Conservation (phyloP, 2,113 vertebrate species). For the Donacobius atricapilla region DNA sequence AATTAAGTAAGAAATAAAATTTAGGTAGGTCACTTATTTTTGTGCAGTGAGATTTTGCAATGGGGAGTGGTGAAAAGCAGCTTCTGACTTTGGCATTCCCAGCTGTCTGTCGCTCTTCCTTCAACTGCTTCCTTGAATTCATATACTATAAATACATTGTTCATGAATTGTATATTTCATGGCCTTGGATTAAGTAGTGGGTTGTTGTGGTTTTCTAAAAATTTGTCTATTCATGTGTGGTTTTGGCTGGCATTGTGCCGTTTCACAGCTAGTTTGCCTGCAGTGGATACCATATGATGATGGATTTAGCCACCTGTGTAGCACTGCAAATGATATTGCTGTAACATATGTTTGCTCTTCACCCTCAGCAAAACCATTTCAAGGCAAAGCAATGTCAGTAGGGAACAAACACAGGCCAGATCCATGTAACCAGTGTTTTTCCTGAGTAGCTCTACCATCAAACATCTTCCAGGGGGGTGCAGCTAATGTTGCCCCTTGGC, state of each 20-base stretch:
- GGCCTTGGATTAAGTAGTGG: background rate
- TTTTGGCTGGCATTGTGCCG: slow-evolving; percentile 15
- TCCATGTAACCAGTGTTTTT: background rate
- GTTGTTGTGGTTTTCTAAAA: background rate
- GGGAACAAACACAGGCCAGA: background rate
- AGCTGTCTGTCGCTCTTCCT: background rate
- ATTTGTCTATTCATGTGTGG: background rate
- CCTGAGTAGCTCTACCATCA: background rate
- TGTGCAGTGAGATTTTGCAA: background rate
- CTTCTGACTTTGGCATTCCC: background rate
- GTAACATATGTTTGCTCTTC: slow-evolving; percentile 54
- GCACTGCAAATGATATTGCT: slow-evolving; percentile 4
- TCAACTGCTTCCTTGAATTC: background rate
- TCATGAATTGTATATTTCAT: background rate
- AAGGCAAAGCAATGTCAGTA: slow-evolving; percentile 6
- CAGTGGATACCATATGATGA: slow-evolving; percentile 50
- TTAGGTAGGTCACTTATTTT: background rate
- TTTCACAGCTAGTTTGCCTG: slow-evolving; percentile 46
- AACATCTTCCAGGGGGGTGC: background rate
- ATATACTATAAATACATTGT: background rate
- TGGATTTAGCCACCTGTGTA: slow-evolving; percentile 56
- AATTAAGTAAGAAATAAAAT: background rate
- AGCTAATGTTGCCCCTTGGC: background rate
- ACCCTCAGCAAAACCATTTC: slow-evolving; percentile 8
- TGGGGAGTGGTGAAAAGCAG: background rate